Base-by-base conservation (phyloP, 2,888 invertebrate genomes). In the Zaprionus lineosus region DNA sequence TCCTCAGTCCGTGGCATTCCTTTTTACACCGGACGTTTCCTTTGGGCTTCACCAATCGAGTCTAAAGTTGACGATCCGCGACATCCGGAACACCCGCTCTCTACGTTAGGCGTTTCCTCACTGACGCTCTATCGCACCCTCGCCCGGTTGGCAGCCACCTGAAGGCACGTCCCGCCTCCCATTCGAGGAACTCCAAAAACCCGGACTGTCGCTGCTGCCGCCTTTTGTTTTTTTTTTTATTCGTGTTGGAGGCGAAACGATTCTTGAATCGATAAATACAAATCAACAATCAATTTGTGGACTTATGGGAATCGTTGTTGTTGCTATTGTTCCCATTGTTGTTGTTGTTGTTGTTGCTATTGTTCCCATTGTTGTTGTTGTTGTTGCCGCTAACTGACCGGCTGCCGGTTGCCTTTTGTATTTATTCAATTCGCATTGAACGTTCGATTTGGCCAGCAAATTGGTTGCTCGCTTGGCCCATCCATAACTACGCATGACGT, bases 241-340 rank as follows among this genome's bases (percentile, higher is more conserved):
- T 55, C 53, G n/a, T n/a, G n/a, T n/a, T n/a, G n/a, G n/a, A n/a
- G n/a, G 50, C 56, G 58, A 74, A 79, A 79, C 79, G 79, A 74
- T 71, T 58, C 63, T 78, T 76, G 83, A 79, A 79, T 79, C 60
- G 71, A 67, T 83, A 79, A 79, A 74, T 64, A 77, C 64, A 37
- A 46, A 64, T 66, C 31, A 72, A 56, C 72, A 69, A 66, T 72
- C 69, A 72, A 71, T 71, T 74, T 63, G 51, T 55, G 37, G 19
- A 40, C 58, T 46, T 44, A 58, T 65, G 18, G 29, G 18, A 37
- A 37, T 50, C 15, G 41, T 50, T 58, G 14, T 53, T 41, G 21
- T 52, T 41, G 19, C 37, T 59, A 44, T 48, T 34, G 33, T 9
- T 71, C 37, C 37, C 29, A 34, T 56, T 52, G 46, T 60, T 52